A percentile compares a stretch with the other conserved stretches of the same genome.
Evolutionary conservation across 2,113 vertebrate species (phyloP).

Genomic region (Gymnorhina tibicen): DNA sequence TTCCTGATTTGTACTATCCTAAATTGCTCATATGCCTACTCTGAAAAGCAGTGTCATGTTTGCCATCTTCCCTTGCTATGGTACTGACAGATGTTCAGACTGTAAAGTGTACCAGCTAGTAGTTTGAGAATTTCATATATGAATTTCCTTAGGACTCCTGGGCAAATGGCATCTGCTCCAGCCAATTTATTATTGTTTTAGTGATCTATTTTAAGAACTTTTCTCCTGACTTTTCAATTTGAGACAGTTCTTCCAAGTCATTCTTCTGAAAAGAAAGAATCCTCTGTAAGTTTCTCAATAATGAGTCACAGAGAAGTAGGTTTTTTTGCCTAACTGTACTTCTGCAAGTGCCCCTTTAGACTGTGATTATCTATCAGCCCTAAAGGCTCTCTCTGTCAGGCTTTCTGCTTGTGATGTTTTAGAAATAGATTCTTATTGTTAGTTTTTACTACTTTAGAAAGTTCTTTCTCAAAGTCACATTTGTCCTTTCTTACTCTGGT

Average conservation of each 20-base stretch:
- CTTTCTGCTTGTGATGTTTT: neutral
- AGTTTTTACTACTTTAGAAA: neutral
- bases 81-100: neutral
- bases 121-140: neutral
- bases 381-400: neutral
- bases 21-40: neutral
- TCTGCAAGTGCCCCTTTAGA: neutral
- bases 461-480: neutral
- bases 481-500: neutral
- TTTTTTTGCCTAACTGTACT: neutral
- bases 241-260: neutral
- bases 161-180: neutral
- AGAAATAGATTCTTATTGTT: neutral
- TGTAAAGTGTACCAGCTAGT: neutral
- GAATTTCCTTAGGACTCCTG: neutral
- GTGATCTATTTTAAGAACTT: neutral
- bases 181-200: neutral
- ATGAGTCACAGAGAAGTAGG: neutral
- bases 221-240: neutral
- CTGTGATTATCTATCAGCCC: neutral
- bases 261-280: neutral
- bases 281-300: neutral
- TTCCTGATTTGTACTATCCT: neutral
- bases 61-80: neutral
- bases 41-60: neutral